Evolutionary conservation across 2,888 invertebrate species (phyloP), one percentile per base, ranked within the genome.

Genomic region (Brachyopa scutellaris): DNA sequence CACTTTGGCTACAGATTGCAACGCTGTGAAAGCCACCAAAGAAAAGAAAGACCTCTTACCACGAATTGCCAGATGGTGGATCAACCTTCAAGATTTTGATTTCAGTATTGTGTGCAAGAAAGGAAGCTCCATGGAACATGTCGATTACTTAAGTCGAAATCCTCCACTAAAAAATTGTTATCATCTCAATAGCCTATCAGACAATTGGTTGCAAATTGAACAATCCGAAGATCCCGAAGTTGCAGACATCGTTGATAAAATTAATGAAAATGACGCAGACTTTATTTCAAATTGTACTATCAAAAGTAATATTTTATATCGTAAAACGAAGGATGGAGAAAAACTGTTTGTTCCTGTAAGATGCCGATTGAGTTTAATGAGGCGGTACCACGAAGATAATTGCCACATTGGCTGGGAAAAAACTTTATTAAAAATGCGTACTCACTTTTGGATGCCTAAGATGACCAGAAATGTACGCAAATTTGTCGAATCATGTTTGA

Each of bases 381-480:
- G 64, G 23, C 70, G 59, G 21, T 79, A 36, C 40, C 67, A 72
- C 33, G 70, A 84, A 26, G 84, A 84, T 13, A 84, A 84, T 36
- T 84, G 79, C 38, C 73, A 83, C 26, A 62, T 83, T 38, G 83
- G 69, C 31, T 83, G 83, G 83, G 74, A 78, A 31, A 84, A 84
- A 29, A 74, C 73, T 6, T 31, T 84, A 7, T 13, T 17, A 17
- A 83, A 83, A 45, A 49, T 84, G 40, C 31, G 53, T 21, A 49
- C 55, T 42, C 51, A 84, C 8, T 73, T 84, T 45, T 77, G 70
- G 70, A 84, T 70, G 73, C 77, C 70, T 2, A 36, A 11, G n/a
- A 84, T 72, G 66, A 33, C 72, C 29, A 83, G 49, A 49, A 66
- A 83, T 38, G 66, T 73, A 9, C 31, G 66, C 36, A 82, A 84